Base-by-base conservation (phyloP, 1,140 invertebrate species). In the Latrodectus geometricus region DNA sequence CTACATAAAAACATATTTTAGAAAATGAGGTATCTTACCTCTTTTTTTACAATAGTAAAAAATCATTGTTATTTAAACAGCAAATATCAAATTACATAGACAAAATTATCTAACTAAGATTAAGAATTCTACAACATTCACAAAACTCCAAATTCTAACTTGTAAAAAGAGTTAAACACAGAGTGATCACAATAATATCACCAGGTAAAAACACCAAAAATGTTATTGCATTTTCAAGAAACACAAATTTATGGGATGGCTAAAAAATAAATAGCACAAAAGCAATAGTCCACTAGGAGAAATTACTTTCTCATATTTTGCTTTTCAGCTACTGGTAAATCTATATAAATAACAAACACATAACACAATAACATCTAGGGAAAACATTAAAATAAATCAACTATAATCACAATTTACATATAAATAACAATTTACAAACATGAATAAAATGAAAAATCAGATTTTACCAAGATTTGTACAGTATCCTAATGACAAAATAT, bases 171-270 rank as follows among this genome's bases (percentile, higher is more conserved):
- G 54, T 61, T 61, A 61, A 61, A 17, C 54, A 61, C 54, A 61
- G 54, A 61, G 3, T 61, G 54, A 61, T 61, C 54, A 61, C 54
- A 61, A 61, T 61, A 61, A 61, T 61, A 61, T 61, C 54, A 61
- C 54, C 54, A 61, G 54, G 54, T 61, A 61, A 61, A 61, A 61
- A 61, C 54, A 61, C 54, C 54, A 61, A 61, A 56, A 61, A 61
- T 14, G 54, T 61, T 61, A 61, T 61, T 61, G 54, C 54, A 61
- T 11, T 14, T 61, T 61, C 11, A 61, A 61, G 54, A 61, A 61
- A 61, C 17, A 61, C 54, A 14, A 61, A 8, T 3, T 11, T 61
- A 61, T 61, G 17, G 17, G 11, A 61, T 35, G 35, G 35, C 35
- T 17, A 61, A 61, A 61, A 61, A 61, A 61, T 61, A 61, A 11